Percentiles rank a stretch among this genome's conserved stretches.
Conservation (phyloP, 1,140 invertebrate species). For the Rhynchophorus ferrugineus region DNA sequence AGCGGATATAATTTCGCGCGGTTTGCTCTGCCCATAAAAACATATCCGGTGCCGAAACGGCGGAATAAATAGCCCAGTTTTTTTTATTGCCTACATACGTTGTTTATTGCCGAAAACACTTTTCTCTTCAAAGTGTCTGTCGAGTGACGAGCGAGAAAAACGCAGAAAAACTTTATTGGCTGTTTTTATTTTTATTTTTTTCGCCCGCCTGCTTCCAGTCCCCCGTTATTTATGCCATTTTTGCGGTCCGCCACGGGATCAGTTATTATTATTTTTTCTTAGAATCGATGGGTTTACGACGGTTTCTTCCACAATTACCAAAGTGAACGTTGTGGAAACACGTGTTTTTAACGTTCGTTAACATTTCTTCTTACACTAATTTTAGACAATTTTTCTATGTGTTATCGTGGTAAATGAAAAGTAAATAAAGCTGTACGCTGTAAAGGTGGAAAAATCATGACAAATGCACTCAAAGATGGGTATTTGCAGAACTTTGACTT, state of each 20-base stretch:
- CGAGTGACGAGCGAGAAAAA: conserved; percentile 3
- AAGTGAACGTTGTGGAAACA: too few species aligned
- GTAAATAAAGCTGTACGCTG: too few species aligned
- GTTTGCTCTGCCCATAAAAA: conserved; percentile 19
- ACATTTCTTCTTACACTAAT: too few species aligned
- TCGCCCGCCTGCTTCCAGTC: too few species aligned
- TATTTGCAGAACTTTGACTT: too few species aligned
- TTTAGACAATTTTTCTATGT: too few species aligned
- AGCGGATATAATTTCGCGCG: conserved; percentile 18
- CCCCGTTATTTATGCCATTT: conserved; percentile 13
- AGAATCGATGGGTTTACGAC: conserved; percentile 1
- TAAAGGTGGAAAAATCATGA: too few species aligned
- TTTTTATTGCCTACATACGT: conserved; percentile 14
- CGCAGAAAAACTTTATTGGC: conserved; percentile 14
- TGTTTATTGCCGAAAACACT: conserved; percentile 20
- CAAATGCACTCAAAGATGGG: too few species aligned
- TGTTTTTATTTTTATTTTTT: conserved; percentile 10
- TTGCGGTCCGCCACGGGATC: not conserved
- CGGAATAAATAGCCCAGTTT: conserved; percentile 13
- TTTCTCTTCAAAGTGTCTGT: conserved; percentile 9
- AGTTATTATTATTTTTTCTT: conserved; percentile 12
- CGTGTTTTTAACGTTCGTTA: too few species aligned
- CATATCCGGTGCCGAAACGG: conserved; percentile 16
- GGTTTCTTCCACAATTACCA: too few species aligned
- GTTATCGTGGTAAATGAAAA: too few species aligned